Evolutionary conservation across 2,113 vertebrate genomes (phyloP), one percentile per base, ranked within the genome.

Genomic region (Bettongia penicillata): DNA sequence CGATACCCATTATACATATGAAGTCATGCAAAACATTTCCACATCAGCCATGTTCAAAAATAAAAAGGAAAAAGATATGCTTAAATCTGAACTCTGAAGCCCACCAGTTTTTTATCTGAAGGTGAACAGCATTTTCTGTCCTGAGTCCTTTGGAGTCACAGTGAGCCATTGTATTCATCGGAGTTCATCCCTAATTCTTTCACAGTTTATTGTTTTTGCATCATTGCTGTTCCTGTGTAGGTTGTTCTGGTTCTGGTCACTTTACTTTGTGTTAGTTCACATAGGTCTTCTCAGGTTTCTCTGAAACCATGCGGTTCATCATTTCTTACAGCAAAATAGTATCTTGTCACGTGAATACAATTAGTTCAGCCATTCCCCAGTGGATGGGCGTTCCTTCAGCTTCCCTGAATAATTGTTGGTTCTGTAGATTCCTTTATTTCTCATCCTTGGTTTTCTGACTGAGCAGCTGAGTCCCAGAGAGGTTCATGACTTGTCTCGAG

Each of bases 371-470:
- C 26, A 31, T 37, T 68, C 57, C 31, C 28, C 12, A 37, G 37
- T 68, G 37, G 57, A 68, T 68, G 57, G 11, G 28, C 11, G 4
- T 68, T 28, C 28, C 31, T 68, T 68, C 12, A 68, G 57, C 0
- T 12, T 68, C 57, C 31, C 11, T 68, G 28, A 68, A 37, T 68
- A 68, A 37, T 28, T 68, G 26, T 24, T 23, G 53, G 53, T n/a
- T 61, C 49, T 0, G 91, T 92, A 2, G 53, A 93, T 50, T 94
- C 26, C 55, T 90, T 22, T 95, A 31, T 8, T 8, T 57, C 22
- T 51, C 11, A 94, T 94, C 91, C 94, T 89, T 97, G 24, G 93
- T 95, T 90, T 96, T 94, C 48, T 52, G 28, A 94, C 12, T 26
- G 92, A 91, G 43, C 93, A 77, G 91, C 43, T 91, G 26, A 93